Percentiles rank a stretch among this genome's conserved stretches.
Conservation (phyloP, 2,113 vertebrate species). For the Syngnathoides biaculeatus region DNA sequence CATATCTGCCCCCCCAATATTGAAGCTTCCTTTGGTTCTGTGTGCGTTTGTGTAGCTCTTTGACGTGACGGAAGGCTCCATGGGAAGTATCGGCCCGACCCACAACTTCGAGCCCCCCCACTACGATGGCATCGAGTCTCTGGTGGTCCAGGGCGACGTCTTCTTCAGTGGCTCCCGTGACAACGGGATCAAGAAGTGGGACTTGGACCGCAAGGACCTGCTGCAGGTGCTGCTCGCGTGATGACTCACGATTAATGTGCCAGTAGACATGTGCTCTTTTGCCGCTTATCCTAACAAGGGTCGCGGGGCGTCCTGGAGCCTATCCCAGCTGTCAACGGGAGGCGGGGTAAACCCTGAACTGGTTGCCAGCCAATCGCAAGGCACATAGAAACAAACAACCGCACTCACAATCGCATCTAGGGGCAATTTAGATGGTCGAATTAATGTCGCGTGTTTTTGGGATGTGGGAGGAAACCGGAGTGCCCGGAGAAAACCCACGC, state of each 20-base stretch:
- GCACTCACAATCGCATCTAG: too few relatives aligned
- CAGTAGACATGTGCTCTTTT: neutral
- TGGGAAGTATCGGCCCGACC: slow-evolving; percentile 87
- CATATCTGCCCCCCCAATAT: neutral
- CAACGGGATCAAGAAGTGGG: slow-evolving; percentile 98
- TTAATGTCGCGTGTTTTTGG: too few relatives aligned
- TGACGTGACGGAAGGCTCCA: slow-evolving; percentile 88
- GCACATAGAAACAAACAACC: too few relatives aligned
- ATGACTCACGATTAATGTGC: neutral
- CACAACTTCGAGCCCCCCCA: slow-evolving; percentile 97
- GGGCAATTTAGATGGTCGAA: too few relatives aligned
- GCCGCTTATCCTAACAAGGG: too few relatives aligned
- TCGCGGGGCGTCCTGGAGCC: too few relatives aligned
- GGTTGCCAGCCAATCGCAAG: too few relatives aligned
- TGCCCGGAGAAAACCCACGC: too few relatives aligned
- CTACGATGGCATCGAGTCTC: slow-evolving; percentile 95
- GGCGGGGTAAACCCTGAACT: too few relatives aligned
- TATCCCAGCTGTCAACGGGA: too few relatives aligned
- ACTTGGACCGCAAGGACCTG: slow-evolving; percentile 90
- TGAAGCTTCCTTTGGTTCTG: neutral
- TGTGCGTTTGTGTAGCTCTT: slow-evolving; percentile 79
- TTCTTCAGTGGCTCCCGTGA: slow-evolving; percentile 96
- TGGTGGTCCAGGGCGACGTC: slow-evolving; percentile 87
- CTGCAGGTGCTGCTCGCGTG: slow-evolving; percentile 76
- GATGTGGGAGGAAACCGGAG: too few relatives aligned